Conservation (phyloP, 2,797 vertebrate genomes). For the Pseudopleuronectes americanus region DNA sequence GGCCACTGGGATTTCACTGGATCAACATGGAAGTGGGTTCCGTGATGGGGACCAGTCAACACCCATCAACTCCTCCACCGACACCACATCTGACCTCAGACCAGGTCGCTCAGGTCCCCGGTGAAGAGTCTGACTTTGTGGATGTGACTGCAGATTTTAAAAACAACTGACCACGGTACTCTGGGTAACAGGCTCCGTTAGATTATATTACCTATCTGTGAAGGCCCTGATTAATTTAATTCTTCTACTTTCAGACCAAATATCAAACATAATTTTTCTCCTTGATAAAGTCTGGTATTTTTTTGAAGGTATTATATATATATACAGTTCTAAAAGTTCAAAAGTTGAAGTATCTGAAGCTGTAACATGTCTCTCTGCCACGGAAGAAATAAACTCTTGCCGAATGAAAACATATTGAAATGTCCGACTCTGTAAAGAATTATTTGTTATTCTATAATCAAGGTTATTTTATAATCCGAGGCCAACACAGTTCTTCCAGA, state of each 20-base stretch:
- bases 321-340: too few relatives aligned
- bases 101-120: neutral
- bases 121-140: neutral
- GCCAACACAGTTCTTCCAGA: neutral
- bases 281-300: neutral
- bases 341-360: neutral
- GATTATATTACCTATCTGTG: neutral
- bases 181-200: neutral
- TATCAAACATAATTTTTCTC: neutral
- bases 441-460: constrained; percentile 14
- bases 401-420: neutral
- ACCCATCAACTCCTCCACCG: constrained; percentile 22
- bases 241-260: neutral
- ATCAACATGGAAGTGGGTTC: constrained; percentile 65
- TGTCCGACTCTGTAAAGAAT: neutral
- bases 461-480: neutral
- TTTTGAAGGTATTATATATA: too few relatives aligned
- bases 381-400: neutral
- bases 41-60: constrained; percentile 29
- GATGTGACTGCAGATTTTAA: neutral
- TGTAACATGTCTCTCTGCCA: too few relatives aligned
- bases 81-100: neutral
- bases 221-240: neutral
- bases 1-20: constrained; percentile 75
- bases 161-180: neutral